Base-by-base conservation (phyloP, 23 tunicate genomes). In the Corella eumyota region DNA sequence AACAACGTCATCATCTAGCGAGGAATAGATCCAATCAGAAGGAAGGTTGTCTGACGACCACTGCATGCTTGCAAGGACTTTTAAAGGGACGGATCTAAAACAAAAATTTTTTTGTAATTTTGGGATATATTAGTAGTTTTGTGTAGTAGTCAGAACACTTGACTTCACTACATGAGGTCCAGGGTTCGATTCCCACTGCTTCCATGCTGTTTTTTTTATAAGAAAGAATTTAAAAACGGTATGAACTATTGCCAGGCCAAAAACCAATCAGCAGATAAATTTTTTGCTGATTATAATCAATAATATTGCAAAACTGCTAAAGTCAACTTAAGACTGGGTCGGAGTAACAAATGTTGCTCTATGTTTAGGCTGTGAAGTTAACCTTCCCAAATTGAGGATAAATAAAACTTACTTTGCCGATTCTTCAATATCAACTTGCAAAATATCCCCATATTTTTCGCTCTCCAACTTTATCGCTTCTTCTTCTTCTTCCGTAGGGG, bases 1-100 rank as follows among this genome's bases (percentile, higher is more conserved):
- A 9, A 61, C 15, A 1, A 71, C 33, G 68, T 71, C 77, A 24
- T 71, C 77, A 32, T 71, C 77, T 27, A 71, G 31, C 1, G 77
- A 71, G 29, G 68, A 15, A 25, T 71, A 71, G 13, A 71, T 22
- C 68, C 68, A 71, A 28, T 60, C 27, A 6, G 44, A 15, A 33
- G 77, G 77, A 11, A 71, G 20, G 9, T 4, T 53, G 34, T 22
- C 3, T 9, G 77, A 57, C 19, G 77, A 67, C 77, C 77, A 71
- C 38, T 71, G 77, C 77, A 71, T 71, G 31, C 77, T 68, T 25
- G 77, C 77, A 2, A 71, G 50, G 2, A 71, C 77, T 47, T 71
- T 71, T 29, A 60, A 58, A 2, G 77, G 68, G 11, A 71, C 68
- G 21, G 5, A 24, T 32, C 77, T 71, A 23, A 17, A 53, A 30